Conservation (phyloP, 2,797 vertebrate genomes). For the Esox masquinongy region DNA sequence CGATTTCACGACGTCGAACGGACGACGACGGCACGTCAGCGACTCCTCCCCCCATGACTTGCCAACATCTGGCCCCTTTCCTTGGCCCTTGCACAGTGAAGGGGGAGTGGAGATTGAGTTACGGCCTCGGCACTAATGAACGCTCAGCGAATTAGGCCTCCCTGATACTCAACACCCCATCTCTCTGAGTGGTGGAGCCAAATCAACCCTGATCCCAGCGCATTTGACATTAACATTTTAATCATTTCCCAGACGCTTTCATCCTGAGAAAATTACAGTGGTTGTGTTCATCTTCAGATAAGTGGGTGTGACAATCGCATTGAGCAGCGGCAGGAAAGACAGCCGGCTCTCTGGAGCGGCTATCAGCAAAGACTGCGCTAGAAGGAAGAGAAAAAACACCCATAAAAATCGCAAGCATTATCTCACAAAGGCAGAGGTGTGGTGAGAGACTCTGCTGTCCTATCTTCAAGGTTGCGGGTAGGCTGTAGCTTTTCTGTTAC, state of each 20-base stretch:
- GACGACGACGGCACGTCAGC: slow-evolving; percentile 10
- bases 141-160: slow-evolving; percentile 45
- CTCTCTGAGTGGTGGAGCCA: not conserved
- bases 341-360: no score
- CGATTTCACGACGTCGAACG: slow-evolving; percentile 8
- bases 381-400: no score
- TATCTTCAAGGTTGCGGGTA: not conserved
- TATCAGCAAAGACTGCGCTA: no score
- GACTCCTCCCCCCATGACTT: not conserved
- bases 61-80: not conserved
- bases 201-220: slow-evolving; percentile 1
- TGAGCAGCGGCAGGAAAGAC: no score
- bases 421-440: no score
- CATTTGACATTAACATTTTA: not conserved
- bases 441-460: not conserved
- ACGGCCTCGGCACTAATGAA: slow-evolving; percentile 45
- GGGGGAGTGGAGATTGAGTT: slow-evolving; percentile 35
- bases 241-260: not conserved
- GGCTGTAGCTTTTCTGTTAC: not conserved
- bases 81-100: not conserved
- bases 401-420: no score
- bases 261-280: no score
- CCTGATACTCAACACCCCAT: slow-evolving; percentile 33
- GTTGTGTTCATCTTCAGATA: no score
- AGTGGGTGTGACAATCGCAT: no score